Evolutionary conservation across 2,113 vertebrate genomes (phyloP), one percentile per base, ranked within the genome.

Genomic region (Chloebia gouldiae): DNA sequence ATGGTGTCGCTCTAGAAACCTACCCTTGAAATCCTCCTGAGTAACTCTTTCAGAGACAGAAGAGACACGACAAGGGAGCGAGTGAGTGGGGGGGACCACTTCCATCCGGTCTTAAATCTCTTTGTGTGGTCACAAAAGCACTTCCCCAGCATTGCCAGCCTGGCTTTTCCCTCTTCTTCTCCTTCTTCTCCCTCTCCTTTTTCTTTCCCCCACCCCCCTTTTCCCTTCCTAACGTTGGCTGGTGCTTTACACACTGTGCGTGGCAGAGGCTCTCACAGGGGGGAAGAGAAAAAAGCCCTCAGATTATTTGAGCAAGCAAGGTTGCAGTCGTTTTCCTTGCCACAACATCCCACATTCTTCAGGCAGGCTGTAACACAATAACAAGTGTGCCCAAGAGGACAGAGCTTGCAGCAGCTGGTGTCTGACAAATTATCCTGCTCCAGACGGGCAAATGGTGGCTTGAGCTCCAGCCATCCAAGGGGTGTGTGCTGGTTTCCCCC

Each of bases 341-440:
- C n/a, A 23, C 64, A 5, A 85, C 84, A 61, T 96, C 97, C 92
- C 80, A 92, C 96, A 97, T 97, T 98, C 97, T 98, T 98, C 97
- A 96, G 92, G 91, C 72, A 68, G 96, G 63, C 96, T 97, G 96
- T 97, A 98, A 98, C 97, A 97, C 97, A 97, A 92, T 98, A 98
- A 97, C 97, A 97, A 98, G 97, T 95, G 96, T 97, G 97, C 97
- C 98, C 97, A 95, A 88, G 97, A 98, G 97, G 97, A 97, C 96
- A 96, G 97, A 96, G 86, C 90, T 68, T 61, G 28, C 94, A 97
- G 97, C 98, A 98, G 98, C 98, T 98, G 98, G 97, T 98, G 97
- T 97, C 97, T 98, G 97, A 98, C 97, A 97, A 98, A 98, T 98
- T 97, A 97, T 92, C 97, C 95, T 64, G 66, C 95, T 97, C 94